A percentile compares a stretch with the other conserved stretches of the same genome.
phyloP scores from a whole-genome alignment of 2,888 invertebrate genomes.

The Drosophila longiperda region DNA sequence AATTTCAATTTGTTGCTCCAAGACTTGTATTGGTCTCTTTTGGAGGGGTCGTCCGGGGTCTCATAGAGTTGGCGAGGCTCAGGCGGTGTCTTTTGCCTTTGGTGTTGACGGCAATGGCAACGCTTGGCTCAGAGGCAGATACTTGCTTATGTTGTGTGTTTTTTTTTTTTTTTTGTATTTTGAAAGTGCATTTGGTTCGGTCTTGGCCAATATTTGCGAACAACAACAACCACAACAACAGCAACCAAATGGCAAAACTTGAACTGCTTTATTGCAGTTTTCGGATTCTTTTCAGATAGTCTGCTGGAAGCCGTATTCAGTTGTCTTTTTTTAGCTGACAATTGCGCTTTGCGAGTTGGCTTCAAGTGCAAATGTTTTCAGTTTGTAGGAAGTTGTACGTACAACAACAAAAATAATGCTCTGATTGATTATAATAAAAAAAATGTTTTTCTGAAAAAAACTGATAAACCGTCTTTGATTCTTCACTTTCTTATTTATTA shows the following conservation, averaged over 20 bases:
- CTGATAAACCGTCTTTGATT: not conserved
- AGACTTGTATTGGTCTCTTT: constrained; percentile 54
- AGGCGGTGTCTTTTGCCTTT: constrained; percentile 44
- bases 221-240: constrained; percentile 30
- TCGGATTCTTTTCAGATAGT: constrained; percentile 52
- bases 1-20: constrained; percentile 74
- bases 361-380: constrained; percentile 50
- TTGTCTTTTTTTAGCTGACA: constrained; percentile 27
- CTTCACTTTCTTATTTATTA: constrained; percentile 12
- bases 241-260: constrained; percentile 50
- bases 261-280: constrained; percentile 76
- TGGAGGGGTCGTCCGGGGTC: constrained; percentile 39
- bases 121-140: constrained; percentile 40
- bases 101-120: constrained; percentile 65
- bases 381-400: constrained; percentile 21
- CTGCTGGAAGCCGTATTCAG: constrained; percentile 40
- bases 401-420: not conserved
- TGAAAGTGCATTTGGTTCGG: constrained; percentile 72
- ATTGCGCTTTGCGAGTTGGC: constrained; percentile 26
- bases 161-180: constrained; percentile 48
- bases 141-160: constrained; percentile 59
- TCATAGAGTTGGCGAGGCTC: constrained; percentile 13
- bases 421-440: constrained; percentile 5
- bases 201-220: constrained; percentile 75
- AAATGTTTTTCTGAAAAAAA: not conserved